Conservation (phyloP, 2,797 vertebrate genomes). For the Gallinago solitaria region DNA sequence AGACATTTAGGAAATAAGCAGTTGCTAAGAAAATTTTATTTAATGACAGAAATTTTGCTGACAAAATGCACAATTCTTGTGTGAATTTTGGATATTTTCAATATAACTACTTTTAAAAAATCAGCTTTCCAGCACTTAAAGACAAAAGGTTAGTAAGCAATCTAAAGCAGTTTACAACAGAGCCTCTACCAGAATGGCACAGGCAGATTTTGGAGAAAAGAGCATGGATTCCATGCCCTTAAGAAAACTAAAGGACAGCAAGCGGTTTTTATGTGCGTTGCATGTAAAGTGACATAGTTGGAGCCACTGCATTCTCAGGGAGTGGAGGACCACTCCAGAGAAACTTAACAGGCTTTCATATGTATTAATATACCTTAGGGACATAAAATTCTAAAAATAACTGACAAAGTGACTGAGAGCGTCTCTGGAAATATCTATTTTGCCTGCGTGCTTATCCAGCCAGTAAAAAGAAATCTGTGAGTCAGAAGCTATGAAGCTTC, state of each 20-base stretch:
- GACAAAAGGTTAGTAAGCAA: neutral
- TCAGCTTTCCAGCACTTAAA: neutral
- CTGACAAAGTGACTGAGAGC: neutral
- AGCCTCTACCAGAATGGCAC: neutral
- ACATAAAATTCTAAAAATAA: constrained; percentile 6
- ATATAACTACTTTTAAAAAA: neutral
- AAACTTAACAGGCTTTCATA: neutral
- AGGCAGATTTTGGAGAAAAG: neutral
- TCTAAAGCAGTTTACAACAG: neutral
- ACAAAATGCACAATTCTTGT: neutral
- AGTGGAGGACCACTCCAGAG: neutral
- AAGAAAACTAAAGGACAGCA: neutral
- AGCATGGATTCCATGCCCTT: neutral
- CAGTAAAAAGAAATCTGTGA: neutral
- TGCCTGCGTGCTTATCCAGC: neutral
- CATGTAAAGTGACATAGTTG: neutral
- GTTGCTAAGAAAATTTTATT: neutral
- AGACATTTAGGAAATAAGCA: neutral
- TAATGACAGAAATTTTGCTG: neutral
- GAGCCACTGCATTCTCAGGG: neutral
- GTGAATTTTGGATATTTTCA: neutral
- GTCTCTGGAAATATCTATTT: constrained; percentile 19
- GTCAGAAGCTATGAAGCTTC: neutral
- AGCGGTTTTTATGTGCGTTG: neutral
- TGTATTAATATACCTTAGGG: neutral